A percentile compares a stretch with the other conserved stretches of the same genome.
Evolutionary conservation across 2,888 invertebrate genomes (phyloP).

Genomic region (Patella depressa): DNA sequence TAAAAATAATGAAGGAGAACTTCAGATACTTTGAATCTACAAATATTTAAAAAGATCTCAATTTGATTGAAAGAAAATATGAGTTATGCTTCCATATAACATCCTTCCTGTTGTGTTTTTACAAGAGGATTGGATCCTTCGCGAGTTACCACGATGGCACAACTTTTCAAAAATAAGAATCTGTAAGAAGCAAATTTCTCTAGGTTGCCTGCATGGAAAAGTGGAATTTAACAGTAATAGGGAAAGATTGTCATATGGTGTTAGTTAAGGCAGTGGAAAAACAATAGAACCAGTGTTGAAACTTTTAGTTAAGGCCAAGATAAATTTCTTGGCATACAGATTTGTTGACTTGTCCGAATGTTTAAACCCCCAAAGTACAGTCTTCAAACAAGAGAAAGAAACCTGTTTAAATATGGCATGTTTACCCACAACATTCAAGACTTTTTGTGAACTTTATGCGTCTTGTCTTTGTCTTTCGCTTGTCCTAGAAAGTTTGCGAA

Average conservation of each 20-base stretch:
- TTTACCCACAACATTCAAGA: conserved; percentile 5
- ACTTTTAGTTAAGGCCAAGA: neutral
- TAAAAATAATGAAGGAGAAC: too few species aligned
- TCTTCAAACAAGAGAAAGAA: conserved; percentile 2
- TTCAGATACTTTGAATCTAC: too few species aligned
- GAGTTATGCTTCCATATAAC: too few species aligned
- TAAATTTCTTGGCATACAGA: neutral
- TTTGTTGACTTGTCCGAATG: conserved; percentile 12
- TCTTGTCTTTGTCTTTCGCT: conserved; percentile 7
- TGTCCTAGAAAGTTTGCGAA: neutral
- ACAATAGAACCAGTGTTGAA: conserved; percentile 11
- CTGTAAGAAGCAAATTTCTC: too few species aligned
- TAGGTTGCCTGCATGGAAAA: neutral
- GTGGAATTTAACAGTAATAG: conserved; percentile 5
- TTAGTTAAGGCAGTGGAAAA: neutral
- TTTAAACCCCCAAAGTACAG: neutral
- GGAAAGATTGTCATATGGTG: neutral
- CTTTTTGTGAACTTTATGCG: neutral
- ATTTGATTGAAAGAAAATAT: too few species aligned
- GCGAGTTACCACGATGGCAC: too few species aligned
- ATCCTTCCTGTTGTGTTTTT: too few species aligned
- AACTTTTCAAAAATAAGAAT: too few species aligned
- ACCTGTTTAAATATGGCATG: conserved; percentile 10
- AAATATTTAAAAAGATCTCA: too few species aligned
- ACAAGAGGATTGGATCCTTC: too few species aligned